A percentile compares a stretch with the other conserved stretches of the same genome.
phyloP scores from a whole-genome alignment of 2,113 vertebrate species.

The Felis catus region F.catus_Fca126_mat1.0 CM031419.1:74488001-74488500 shows the following conservation, averaged over 20 bases:
- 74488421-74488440: background rate
- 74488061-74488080: background rate
- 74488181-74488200: slow-evolving; percentile 15
- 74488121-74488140: background rate
- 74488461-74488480: background rate
- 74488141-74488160: slow-evolving; percentile 32
- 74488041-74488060: background rate
- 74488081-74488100: background rate
- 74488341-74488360: background rate
- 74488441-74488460: background rate
- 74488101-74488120: background rate
- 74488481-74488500: background rate
- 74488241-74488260: background rate
- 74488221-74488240: background rate
- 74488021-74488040: background rate
- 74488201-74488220: background rate
- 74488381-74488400: background rate
- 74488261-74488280: background rate
- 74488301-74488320: background rate
- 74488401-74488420: background rate
- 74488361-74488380: background rate
- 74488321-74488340: background rate
- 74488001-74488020: background rate
- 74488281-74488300: background rate
- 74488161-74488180: background rate